These are phyloP conservation scores for Diarsia brunnea DNA, from an alignment of 2,888 invertebrate genomes.

Conservation along the genomic window DNA sequence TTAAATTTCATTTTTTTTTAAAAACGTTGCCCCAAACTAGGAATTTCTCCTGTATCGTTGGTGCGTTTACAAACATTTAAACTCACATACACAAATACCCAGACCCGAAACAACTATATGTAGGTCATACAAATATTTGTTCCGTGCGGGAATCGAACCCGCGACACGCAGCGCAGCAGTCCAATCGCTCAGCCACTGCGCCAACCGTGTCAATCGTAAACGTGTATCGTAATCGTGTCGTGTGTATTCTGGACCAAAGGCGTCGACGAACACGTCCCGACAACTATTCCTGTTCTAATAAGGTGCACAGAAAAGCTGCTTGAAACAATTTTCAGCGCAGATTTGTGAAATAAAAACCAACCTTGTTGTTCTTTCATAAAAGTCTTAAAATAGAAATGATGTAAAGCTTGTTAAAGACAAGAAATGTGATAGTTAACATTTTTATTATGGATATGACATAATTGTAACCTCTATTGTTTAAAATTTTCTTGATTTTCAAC, in stretches of 20 bases:
- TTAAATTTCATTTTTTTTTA: too few species aligned
- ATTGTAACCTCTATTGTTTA: background rate
- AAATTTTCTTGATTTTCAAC: slow-evolving; percentile 10
- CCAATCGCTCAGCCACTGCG: too few species aligned
- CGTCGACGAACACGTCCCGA: slow-evolving; percentile 3
- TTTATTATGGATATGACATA: background rate
- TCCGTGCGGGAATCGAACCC: too few species aligned
- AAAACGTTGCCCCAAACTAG: too few species aligned
- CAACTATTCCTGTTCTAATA: slow-evolving; percentile 37
- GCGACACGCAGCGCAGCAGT: too few species aligned
- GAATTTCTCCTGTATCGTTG: too few species aligned
- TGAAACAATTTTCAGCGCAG: background rate
- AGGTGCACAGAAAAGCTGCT: slow-evolving; percentile 24
- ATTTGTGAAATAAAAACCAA: slow-evolving; percentile 8
- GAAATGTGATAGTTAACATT: background rate
- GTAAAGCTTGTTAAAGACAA: background rate
- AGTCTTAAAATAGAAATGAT: background rate
- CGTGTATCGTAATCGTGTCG: too few species aligned
- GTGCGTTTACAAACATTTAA: too few species aligned
- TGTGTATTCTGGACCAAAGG: slow-evolving; percentile 18
- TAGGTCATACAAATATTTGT: too few species aligned
- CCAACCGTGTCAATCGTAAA: too few species aligned
- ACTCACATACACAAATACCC: too few species aligned
- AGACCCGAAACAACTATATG: too few species aligned
- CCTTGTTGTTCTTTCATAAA: background rate